Base-by-base conservation (phyloP, 2,888 invertebrate species). In the Ethmia dodecea region DNA sequence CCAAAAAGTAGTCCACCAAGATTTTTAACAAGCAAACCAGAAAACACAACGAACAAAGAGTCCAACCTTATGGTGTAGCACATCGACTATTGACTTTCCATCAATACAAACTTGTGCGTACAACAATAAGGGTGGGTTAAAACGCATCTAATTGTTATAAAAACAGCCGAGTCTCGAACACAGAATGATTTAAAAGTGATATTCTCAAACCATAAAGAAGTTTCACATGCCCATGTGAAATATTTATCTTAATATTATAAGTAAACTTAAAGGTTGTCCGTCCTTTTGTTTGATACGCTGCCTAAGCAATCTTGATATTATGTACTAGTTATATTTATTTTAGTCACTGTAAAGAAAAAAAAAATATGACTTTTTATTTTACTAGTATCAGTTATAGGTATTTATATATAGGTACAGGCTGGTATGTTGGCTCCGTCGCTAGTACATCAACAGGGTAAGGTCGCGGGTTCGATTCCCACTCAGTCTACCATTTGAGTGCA, bases 161-260 rank as follows among this genome's bases (percentile, higher is more conserved):
- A 86, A 84, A 81, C 81, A 78, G 63, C 64, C 57, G 64, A 64
- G 49, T 51, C 56, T 65, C 65, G 64, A 60, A 73, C 73, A 66
- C 66, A 69, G 76, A 69, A 77, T 74, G 79, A 79, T 79, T 80
- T 80, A 73, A 76, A 79, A 80, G 79, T 78, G 75, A 83, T 84
- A 83, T 83, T 83, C 77, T 78, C 76, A 70, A 77, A 67, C 78
- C 80, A 80, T 84, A 83, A 84, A 83, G 79, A 71, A 75, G 79
- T 80, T 84, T 86, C 84, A 83, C 86, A 72, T 70, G 66, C 59
- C 56, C 66, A 72, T 83, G 86, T 80, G 84, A 86, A 86, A 86
- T 84, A 83, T 84, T 83, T 86, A 81, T 73, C 79, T 75, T 84
- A 81, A 86, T 86, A 83, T 83, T 81, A 84, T 84, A 86, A 78